Conservation (phyloP, 2,888 invertebrate species). For the Dryomyza anilis region DNA sequence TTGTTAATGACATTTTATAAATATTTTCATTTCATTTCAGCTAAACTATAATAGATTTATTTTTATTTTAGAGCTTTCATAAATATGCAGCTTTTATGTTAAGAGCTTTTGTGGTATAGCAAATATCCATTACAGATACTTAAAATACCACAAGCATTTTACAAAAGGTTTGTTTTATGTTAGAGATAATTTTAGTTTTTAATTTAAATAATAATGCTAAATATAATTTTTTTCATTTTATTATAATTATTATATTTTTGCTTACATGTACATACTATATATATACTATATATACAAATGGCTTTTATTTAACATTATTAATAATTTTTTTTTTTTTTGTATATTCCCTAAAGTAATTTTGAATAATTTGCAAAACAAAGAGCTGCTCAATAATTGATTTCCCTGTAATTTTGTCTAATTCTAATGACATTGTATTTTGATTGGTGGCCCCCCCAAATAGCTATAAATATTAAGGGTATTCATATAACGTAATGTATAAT, state of each 20-base stretch:
- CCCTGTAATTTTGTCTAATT: no score
- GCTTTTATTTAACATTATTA: not conserved
- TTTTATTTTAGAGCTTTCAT: not conserved
- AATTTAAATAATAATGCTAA: not conserved
- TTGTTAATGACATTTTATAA: not conserved
- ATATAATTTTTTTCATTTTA: not conserved
- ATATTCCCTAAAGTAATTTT: no score
- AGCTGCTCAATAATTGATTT: no score
- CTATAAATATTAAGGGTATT: no score
- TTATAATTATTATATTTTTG: not conserved
- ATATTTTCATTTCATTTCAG: conserved; percentile 2
- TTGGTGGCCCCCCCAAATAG: no score
- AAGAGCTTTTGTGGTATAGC: not conserved
- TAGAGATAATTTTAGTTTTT: not conserved
- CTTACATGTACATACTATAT: not conserved
- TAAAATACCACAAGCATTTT: not conserved
- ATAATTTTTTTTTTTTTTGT: not conserved
- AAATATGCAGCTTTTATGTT: not conserved
- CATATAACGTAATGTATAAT: no score
- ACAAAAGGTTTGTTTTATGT: conserved; percentile 9
- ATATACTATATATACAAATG: not conserved
- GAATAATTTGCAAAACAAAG: no score
- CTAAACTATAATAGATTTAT: not conserved
- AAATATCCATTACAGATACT: conserved; percentile 16
- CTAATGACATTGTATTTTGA: no score